These are phyloP conservation scores for Trinorchestia longiramus DNA, from an alignment of 1,140 invertebrate genomes.

Conservation along the genomic window DNA sequence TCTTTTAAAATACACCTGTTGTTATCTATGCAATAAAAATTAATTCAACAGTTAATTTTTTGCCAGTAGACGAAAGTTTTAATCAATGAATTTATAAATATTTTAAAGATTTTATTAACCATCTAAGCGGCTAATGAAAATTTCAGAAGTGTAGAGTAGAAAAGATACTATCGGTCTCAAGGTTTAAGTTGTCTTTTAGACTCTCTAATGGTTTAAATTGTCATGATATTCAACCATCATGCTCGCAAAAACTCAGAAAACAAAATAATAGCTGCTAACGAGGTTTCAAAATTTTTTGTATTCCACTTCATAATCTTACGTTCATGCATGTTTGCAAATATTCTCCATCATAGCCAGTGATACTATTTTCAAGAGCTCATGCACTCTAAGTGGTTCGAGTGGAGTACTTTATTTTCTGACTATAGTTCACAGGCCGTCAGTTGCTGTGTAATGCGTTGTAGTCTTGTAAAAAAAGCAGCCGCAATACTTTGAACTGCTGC, in stretches of 20 bases:
- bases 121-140: neutral
- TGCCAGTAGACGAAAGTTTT: neutral
- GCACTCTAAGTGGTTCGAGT: neutral
- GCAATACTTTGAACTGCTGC: neutral
- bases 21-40: no score
- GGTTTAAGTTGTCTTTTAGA: neutral
- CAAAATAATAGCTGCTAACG: neutral
- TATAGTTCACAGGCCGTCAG: neutral
- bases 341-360: neutral
- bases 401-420: neutral
- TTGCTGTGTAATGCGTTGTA: neutral
- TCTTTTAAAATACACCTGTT: no score
- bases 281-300: neutral
- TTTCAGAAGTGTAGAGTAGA: neutral
- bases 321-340: neutral
- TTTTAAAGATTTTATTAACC: neutral
- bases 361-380: neutral
- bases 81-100: neutral
- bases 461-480: neutral
- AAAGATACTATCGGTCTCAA: neutral
- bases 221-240: neutral
- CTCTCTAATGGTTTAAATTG: neutral
- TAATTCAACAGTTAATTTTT: no score
- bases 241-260: neutral
- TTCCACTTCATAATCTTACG: neutral